Conservation (phyloP, 2,113 vertebrate genomes). For the Mastomys natalensis region DNA sequence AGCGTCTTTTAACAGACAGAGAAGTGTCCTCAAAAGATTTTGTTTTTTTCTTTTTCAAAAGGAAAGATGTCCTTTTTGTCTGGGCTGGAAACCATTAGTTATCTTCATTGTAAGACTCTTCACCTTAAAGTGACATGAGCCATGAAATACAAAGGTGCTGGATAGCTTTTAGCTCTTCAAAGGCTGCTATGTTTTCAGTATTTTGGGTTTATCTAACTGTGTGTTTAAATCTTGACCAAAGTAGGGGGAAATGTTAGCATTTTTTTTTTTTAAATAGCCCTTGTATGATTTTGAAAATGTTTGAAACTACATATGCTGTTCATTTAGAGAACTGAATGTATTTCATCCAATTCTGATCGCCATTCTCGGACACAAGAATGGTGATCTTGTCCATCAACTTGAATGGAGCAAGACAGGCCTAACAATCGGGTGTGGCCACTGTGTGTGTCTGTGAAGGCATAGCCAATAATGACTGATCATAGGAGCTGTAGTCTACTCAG, state of each 20-base stretch:
- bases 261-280: not conserved
- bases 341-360: not conserved
- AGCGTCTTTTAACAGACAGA: not conserved
- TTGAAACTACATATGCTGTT: not conserved
- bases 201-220: not conserved
- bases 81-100: not conserved
- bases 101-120: not conserved
- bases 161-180: not conserved
- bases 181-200: not conserved
- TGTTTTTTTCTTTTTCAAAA: not conserved
- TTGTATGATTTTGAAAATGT: not conserved
- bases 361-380: not conserved
- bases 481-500: not conserved
- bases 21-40: not conserved
- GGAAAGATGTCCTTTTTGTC: conserved; percentile 52
- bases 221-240: not conserved
- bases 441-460: not conserved
- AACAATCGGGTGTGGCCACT: not conserved
- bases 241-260: not conserved
- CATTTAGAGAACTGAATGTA: not conserved
- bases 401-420: not conserved
- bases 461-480: not conserved
- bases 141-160: not conserved
- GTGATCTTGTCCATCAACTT: not conserved
- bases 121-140: not conserved